Conservation (phyloP, 1,140 invertebrate genomes). For the Palaemon carinicauda region DNA sequence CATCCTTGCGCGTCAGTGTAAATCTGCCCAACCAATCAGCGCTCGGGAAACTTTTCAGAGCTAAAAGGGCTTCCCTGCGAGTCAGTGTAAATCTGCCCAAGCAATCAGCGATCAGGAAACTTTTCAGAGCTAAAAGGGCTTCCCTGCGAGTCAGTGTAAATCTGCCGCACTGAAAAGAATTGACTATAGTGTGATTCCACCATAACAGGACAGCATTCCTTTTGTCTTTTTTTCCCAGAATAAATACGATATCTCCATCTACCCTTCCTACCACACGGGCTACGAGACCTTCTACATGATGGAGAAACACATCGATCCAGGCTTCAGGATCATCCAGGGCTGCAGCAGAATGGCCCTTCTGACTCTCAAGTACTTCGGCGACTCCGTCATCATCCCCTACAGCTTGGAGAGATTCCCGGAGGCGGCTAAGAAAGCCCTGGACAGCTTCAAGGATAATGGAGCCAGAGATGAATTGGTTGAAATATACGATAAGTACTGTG, state of each 20-base stretch:
- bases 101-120: too few relatives aligned
- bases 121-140: too few relatives aligned
- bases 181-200: too few relatives aligned
- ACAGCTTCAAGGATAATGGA: neutral
- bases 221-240: neutral
- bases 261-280: slow-evolving; percentile 59
- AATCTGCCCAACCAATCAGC: too few relatives aligned
- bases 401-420: neutral
- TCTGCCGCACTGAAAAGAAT: too few relatives aligned
- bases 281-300: slow-evolving; percentile 59
- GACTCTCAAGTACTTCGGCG: slow-evolving; percentile 5
- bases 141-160: too few relatives aligned
- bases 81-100: too few relatives aligned
- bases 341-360: slow-evolving; percentile 57
- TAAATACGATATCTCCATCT: slow-evolving; percentile 26
- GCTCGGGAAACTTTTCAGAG: too few relatives aligned
- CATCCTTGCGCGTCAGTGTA: too few relatives aligned
- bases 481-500: slow-evolving; percentile 36
- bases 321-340: slow-evolving; percentile 53
- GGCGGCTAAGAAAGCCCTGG: neutral
- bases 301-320: slow-evolving; percentile 37
- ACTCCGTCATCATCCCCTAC: slow-evolving; percentile 35
- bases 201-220: too few relatives aligned
- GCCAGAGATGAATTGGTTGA: neutral
- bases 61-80: too few relatives aligned